Evolutionary conservation across 2,797 vertebrate genomes (phyloP), one percentile per base, ranked within the genome.

Genomic region (Falco berigora): DNA sequence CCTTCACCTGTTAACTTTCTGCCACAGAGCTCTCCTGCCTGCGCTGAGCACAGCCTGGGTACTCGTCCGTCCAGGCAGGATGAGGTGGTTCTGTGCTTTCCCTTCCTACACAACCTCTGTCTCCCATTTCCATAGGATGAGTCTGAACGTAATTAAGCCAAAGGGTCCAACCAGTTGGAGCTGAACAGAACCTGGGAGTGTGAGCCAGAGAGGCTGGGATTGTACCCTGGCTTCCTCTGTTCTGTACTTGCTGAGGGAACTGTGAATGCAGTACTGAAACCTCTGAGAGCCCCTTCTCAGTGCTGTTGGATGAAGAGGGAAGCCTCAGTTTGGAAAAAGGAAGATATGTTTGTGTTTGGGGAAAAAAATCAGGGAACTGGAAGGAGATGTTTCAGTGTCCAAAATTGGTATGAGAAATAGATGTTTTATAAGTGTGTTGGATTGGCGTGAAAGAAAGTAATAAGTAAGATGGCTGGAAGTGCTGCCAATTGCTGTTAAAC

Each of bases 401-500:
- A 71, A 40, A 89, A 62, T 5, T 3, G 0, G 10, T 38, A 28
- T 53, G 58, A 91, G 68, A 87, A 92, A 71, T 20, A 71, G 49
- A 75, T 64, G 69, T 91, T 92, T 88, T 74, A 67, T 58, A 73
- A 80, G 72, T 6, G 3, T n/a, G 17, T 92, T 18, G 6, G 49
- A 80, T 87, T 67, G 47, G 69, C 66, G 6, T 32, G 66, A 84
- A 88, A 80, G 77, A 38, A 73, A 91, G 66, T 61, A 4, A n/a
- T 47, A 77, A 67, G 27, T 78, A 75, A 61, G 32, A 53, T 50
- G 62, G 34, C 79, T 96, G 73, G 40, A 90, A 94, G 50, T 44
- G 38, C 42, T 90, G 75, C 64, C 75, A 83, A 2, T 6, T 89
- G 40, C 22, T 90, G 36, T 82, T 89, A 89, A 61, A 85, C 36